Percentiles rank a stretch among this genome's conserved stretches.
Evolutionary conservation across 2,888 invertebrate species (phyloP).

Genomic region (Anorthoa munda): DNA sequence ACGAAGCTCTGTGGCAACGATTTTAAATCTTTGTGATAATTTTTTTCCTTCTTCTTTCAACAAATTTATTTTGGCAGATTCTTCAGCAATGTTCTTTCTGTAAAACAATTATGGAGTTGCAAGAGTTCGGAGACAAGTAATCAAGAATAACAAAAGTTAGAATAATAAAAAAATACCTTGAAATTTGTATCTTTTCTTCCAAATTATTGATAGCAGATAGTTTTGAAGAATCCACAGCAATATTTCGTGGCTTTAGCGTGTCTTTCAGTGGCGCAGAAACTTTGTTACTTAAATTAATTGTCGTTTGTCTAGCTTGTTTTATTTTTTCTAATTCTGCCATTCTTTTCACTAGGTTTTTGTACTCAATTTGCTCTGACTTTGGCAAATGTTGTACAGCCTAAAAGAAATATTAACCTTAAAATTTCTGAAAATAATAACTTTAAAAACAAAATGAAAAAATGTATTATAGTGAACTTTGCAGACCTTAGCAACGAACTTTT

Average conservation of each 20-base stretch:
- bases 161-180: conserved; percentile 76
- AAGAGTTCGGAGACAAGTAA: conserved; percentile 2
- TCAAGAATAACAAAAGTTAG: background rate
- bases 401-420: conserved; percentile 67
- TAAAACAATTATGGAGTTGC: conserved; percentile 55
- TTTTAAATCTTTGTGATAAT: conserved; percentile 85
- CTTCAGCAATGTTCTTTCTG: conserved; percentile 88
- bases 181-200: conserved; percentile 84
- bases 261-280: conserved; percentile 73
- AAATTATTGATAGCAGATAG: conserved; percentile 69
- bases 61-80: conserved; percentile 82
- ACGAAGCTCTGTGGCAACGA: conserved; percentile 84
- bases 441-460: conserved; percentile 16
- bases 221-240: conserved; percentile 69
- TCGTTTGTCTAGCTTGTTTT: conserved; percentile 83
- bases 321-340: conserved; percentile 89
- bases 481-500: conserved; percentile 88
- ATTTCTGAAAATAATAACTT: conserved; percentile 41
- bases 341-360: conserved; percentile 86
- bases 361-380: conserved; percentile 88
- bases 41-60: conserved; percentile 85
- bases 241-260: conserved; percentile 82
- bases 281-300: conserved; percentile 68
- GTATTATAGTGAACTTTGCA: conserved; percentile 48
- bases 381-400: conserved; percentile 88